Evolutionary conservation across 2,888 invertebrate genomes (phyloP).

Genomic region (Drosophila nigricruria): DNA sequence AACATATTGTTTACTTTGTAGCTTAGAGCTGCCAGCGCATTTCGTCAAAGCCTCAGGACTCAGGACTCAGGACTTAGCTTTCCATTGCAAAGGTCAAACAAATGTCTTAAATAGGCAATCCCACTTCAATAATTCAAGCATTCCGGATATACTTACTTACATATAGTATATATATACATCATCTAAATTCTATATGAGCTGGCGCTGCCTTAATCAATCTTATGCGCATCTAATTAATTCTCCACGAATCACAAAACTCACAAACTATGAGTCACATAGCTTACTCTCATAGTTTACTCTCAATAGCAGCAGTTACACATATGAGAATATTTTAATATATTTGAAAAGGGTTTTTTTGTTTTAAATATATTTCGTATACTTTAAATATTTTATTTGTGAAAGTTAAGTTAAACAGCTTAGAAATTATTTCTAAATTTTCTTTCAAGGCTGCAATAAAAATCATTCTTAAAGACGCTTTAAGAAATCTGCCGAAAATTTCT

Average conservation of each 20-base stretch:
- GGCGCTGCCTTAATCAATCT: not conserved
- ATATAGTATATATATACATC: not conserved
- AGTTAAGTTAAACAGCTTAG: too few species aligned
- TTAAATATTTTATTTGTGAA: too few species aligned
- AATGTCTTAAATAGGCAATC: slow-evolving; percentile 8
- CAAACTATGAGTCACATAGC: too few species aligned
- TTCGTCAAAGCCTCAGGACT: slow-evolving; percentile 2
- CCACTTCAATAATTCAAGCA: slow-evolving; percentile 15
- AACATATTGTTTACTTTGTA: slow-evolving; percentile 48
- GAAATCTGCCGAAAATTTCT: too few species aligned
- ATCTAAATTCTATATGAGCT: not conserved
- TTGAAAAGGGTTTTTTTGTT: too few species aligned
- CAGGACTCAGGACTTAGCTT: not conserved
- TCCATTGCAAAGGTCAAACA: slow-evolving; percentile 9
- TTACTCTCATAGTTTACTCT: too few species aligned
- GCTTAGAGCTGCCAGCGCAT: slow-evolving; percentile 7
- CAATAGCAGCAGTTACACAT: too few species aligned
- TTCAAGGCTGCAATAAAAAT: not conserved
- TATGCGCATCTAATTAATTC: slow-evolving; percentile 1
- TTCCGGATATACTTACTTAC: slow-evolving; percentile 10
- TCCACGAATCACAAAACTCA: not conserved
- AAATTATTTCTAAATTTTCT: not conserved
- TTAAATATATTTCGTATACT: too few species aligned
- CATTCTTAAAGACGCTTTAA: not conserved
- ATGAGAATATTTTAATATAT: too few species aligned